phyloP scores from a whole-genome alignment of 2,888 invertebrate species.

The Nycteola revayana region DNA sequence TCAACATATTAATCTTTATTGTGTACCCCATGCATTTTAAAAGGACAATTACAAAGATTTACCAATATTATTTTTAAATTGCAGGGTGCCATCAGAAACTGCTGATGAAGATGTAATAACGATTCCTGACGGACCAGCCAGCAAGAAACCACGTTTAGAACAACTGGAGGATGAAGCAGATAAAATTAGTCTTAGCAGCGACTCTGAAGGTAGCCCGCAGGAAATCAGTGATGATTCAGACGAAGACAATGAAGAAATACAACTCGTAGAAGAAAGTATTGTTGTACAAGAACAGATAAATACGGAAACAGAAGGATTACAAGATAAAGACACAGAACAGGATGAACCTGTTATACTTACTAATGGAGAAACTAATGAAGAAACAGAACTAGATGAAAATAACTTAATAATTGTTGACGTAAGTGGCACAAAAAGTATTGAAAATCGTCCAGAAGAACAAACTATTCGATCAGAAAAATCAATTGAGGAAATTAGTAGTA shows the following conservation, averaged over 20 bases:
- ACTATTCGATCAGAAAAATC: not conserved
- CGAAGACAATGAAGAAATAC: constrained; percentile 36
- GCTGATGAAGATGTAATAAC: constrained; percentile 41
- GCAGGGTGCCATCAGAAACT: constrained; percentile 43
- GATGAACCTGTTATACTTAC: too few species aligned
- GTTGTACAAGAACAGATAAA: too few species aligned
- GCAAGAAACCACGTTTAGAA: constrained; percentile 48
- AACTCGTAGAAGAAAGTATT: constrained; percentile 16
- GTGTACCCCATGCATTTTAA: too few species aligned
- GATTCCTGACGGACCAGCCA: constrained; percentile 52
- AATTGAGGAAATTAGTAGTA: constrained; percentile 17
- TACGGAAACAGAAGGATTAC: constrained; percentile 5
- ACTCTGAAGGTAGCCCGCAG: constrained; percentile 44
- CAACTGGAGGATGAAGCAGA: constrained; percentile 41
- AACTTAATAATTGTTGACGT: not conserved
- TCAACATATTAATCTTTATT: too few species aligned
- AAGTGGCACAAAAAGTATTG: constrained; percentile 8
- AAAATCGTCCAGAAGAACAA: constrained; percentile 5
- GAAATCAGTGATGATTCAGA: constrained; percentile 50
- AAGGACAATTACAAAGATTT: too few species aligned
- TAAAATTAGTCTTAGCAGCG: constrained; percentile 63
- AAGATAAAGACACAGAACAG: not conserved
- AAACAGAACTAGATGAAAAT: not conserved
- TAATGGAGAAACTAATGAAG: not conserved
- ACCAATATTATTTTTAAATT: not conserved